phyloP scores from a whole-genome alignment of 2,797 vertebrate species.

The Tarsius wallacei region DNA sequence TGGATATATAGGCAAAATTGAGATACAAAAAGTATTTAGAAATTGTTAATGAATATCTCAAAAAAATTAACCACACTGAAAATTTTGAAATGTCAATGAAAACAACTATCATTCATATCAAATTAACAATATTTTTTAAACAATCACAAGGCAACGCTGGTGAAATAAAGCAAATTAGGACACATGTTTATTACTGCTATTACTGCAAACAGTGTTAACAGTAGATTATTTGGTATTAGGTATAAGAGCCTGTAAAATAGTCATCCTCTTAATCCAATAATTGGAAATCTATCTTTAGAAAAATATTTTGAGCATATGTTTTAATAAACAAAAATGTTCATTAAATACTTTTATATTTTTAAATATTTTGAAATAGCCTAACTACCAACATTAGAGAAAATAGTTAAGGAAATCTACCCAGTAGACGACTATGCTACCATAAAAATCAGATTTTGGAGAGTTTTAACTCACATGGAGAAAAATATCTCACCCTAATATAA shows the following conservation, averaged over 20 bases:
- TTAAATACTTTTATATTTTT: conserved; percentile 30
- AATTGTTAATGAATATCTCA: conserved; percentile 45
- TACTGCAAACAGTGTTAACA: background rate
- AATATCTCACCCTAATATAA: conserved; percentile 38
- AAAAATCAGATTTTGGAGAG: conserved; percentile 65
- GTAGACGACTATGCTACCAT: background rate
- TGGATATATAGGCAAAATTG: background rate
- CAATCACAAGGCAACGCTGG: background rate
- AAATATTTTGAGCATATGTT: background rate
- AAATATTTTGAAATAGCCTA: conserved; percentile 45
- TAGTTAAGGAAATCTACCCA: background rate
- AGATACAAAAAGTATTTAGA: conserved; percentile 21
- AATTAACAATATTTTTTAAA: background rate
- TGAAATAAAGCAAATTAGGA: background rate
- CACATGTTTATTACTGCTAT: background rate
- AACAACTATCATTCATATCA: background rate
- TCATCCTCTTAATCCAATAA: background rate
- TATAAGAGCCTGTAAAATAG: background rate
- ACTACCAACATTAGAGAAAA: background rate
- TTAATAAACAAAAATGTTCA: background rate
- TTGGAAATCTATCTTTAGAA: conserved; percentile 37
- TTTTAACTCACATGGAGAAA: conserved; percentile 34
- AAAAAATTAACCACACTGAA: conserved; percentile 37
- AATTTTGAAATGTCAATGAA: background rate
- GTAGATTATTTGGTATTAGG: background rate